Evolutionary conservation across 2,888 invertebrate genomes (phyloP).

Genomic region (Girardia tigrina): DNA sequence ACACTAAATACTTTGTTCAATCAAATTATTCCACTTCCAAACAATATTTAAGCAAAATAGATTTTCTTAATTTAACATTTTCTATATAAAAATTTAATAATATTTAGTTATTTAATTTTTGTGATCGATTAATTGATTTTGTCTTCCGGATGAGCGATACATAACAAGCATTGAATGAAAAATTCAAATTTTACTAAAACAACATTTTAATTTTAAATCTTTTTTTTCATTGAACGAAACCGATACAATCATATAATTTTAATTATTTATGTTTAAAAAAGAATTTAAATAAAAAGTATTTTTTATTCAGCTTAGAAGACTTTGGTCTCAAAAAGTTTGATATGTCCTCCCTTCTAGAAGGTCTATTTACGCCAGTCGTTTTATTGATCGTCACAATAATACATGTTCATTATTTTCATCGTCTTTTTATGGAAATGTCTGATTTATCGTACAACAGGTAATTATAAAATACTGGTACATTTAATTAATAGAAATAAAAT

Average conservation of each 20-base stretch:
- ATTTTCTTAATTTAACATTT: too few relatives aligned
- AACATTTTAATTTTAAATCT: background rate
- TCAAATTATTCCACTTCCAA: too few relatives aligned
- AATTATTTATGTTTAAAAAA: background rate
- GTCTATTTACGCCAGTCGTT: constrained; percentile 78
- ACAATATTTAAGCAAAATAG: too few relatives aligned
- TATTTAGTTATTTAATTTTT: too few relatives aligned
- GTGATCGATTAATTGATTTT: too few relatives aligned
- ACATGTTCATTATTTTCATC: constrained; percentile 90
- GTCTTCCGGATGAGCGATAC: too few relatives aligned
- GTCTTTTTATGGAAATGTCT: constrained; percentile 61
- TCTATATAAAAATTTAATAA: too few relatives aligned
- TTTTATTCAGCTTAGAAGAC: constrained; percentile 64
- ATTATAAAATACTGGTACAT: too few relatives aligned
- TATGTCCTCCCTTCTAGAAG: constrained; percentile 73
- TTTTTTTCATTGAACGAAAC: background rate
- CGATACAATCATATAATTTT: background rate
- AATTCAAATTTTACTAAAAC: too few relatives aligned
- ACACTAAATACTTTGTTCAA: too few relatives aligned
- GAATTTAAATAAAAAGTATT: background rate
- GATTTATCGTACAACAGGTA: background rate
- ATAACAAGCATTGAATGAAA: too few relatives aligned
- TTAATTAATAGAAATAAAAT: too few relatives aligned
- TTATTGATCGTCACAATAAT: constrained; percentile 90
- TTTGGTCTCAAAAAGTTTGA: constrained; percentile 72